Evolutionary conservation across 2,113 vertebrate genomes (phyloP), one percentile per base, ranked within the genome.

Genomic region (Leptocoma aspasia): DNA sequence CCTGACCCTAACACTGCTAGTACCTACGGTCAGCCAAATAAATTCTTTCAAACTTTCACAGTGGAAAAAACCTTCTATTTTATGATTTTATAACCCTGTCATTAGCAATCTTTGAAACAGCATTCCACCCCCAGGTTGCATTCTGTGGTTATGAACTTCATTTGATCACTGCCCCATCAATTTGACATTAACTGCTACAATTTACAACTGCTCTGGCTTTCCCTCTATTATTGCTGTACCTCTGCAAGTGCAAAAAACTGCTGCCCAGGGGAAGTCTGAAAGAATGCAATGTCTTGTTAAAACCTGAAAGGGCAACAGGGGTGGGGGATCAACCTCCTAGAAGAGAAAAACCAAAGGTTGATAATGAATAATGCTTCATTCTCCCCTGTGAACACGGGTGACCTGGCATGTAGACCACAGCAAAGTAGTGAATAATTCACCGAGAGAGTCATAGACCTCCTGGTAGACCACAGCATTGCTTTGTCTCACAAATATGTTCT

Each of bases 261-360:
- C 97, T 97, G 97, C 98, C 98, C 97, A 98, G 96, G 98, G 98
- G 97, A 97, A 97, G 96, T 94, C 97, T 95, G 95, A 97, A 98
- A 98, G 97, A 98, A 98, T 98, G 97, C 92, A 76, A 92, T 90
- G 97, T 98, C 98, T 98, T 98, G 98, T 98, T 97, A 98, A 98
- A 98, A 98, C 97, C 97, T 98, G 98, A 98, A 97, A 97, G 94
- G 93, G 96, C 95, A 96, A 86, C 33, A 86, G 75, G 92, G 66
- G 57, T n/a, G 52, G 82, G 76, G 76, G n/a, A 68, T 70, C 64
- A 89, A 89, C 88, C 73, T 97, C 94, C 92, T 96, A 96, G 96
- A 95, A 95, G 82, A 97, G 90, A 92, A 96, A 96, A 95, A 75
- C 71, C 61, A 92, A 93, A 92, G 93, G 88, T 90, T 93, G 80